Evolutionary conservation across 2,113 vertebrate genomes (phyloP), one percentile per base, ranked within the genome.

Genomic region (Sander lucioperca): DNA sequence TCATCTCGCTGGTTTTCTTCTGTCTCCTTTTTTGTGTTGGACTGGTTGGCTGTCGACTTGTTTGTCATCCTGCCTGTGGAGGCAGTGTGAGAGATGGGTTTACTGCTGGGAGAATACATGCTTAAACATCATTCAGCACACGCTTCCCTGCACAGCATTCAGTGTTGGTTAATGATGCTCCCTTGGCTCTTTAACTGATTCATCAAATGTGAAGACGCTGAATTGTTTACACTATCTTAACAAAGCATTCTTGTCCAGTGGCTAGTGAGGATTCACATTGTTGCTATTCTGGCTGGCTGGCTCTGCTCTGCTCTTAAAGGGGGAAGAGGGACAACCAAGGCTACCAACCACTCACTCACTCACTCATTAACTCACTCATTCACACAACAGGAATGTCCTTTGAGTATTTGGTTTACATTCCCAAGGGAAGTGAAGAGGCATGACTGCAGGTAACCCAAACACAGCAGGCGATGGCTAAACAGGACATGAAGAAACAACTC

Each of bases 61-160:
- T 95, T 95, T 14, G 92, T 95, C 95, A 95, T 96, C 89, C 93
- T 95, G 90, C 80, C 95, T 94, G 83, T 27, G 18, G 63, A 74
- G 64, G 85, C 23, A 45, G 53, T 9, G 30, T 23, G 27, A 58
- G 33, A 75, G 36, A 56, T 10, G 16, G n/a, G 16, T 73, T 77
- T 61, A 59, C 6, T 9, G 7, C 3, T 62, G 21, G 8, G 1
- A 64, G 23, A 75, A 18, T 7, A 50, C 43, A 9, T 48, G 25
- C 6, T 71, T 33, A 13, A 21, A 5, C 33, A 58, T 51, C 13
- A 23, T 43, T 61, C 10, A 53, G 13, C 13, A 14, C 4, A 10
- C 13, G 21, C 61, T 13, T 57, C 58, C 64, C 54, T 36, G 61
- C 74, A 78, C 13, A 48, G 25, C n/a, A 6, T 58, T 47, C 30